Evolutionary conservation across 2,113 vertebrate genomes (phyloP), one percentile per base, ranked within the genome.

Genomic region (Tinamus guttatus): DNA sequence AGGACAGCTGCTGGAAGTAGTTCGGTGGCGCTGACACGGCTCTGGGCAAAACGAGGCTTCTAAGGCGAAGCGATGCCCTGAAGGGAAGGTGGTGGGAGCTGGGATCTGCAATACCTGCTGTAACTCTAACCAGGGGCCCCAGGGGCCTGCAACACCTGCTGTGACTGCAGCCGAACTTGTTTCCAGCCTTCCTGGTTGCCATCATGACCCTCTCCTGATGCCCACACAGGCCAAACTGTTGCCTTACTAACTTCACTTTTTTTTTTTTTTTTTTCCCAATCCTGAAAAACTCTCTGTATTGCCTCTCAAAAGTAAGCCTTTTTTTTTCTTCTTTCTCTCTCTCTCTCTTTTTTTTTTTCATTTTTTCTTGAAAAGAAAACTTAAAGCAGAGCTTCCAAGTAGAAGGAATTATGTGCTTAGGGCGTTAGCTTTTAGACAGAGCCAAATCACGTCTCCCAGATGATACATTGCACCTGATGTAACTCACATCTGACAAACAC

Each of bases 171-270:
- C 8, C 15, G 17, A 56, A 56, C 54, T 56, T 16, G 28, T 14
- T 25, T 30, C 15, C 28, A 56, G 19, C 40, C 52, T 36, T 43
- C 24, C n/a, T 38, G 21, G 5, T 24, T 69, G 58, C 36, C 45
- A 51, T 64, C 0, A 0, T 40, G 2, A 1, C 32, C n/a, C 43
- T 47, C 71, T 65, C 14, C 79, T 51, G 30, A 20, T 4, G 3
- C 20, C 28, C 40, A 7, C 5, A 1, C 21, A 38, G 62, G 22
- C 52, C 43, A 51, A 32, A 16, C 15, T 30, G 15, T 11, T 77
- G 7, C 45, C 16, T 77, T 65, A n/a, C 34, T 82, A 5, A 0
- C n/a, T 78, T 81, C 36, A 51, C 27, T 63, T 68, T 34, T 41
- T 93, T 82, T 20, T 73, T 68, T 41, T 68, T 34, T 41, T 93